These are phyloP conservation scores for Xanthorhoe spadicearia DNA, from an alignment of 2,888 invertebrate species.

Conservation along the genomic window DNA sequence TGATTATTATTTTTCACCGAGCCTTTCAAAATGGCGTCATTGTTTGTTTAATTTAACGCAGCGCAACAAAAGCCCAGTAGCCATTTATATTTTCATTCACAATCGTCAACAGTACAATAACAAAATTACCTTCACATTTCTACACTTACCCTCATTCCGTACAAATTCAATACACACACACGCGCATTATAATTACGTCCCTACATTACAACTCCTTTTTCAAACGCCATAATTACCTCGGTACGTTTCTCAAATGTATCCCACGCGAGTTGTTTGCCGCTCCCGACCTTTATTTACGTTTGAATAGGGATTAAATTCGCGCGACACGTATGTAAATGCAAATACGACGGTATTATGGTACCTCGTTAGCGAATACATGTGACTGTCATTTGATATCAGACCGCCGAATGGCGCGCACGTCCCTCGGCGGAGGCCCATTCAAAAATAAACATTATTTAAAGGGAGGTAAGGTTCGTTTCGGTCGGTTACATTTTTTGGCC, in stretches of 20 bases:
- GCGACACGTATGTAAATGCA: conserved; percentile 49
- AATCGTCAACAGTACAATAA: conserved; percentile 40
- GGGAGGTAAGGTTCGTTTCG: conserved; percentile 54
- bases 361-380: conserved; percentile 76
- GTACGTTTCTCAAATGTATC: conserved; percentile 58
- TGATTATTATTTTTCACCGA: not conserved
- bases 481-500: conserved; percentile 48
- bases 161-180: conserved; percentile 53
- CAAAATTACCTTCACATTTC: conserved; percentile 45
- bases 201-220: conserved; percentile 72
- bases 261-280: conserved; percentile 47
- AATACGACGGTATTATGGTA: conserved; percentile 64
- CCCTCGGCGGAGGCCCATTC: conserved; percentile 43
- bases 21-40: not conserved
- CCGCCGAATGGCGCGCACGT: conserved; percentile 56
- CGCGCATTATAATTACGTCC: conserved; percentile 60
- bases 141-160: conserved; percentile 50
- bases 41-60: conserved; percentile 11
- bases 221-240: conserved; percentile 68
- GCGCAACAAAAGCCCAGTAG: conserved; percentile 31
- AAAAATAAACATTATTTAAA: conserved; percentile 55
- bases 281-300: conserved; percentile 42
- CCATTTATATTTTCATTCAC: conserved; percentile 37
- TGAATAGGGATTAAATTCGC: conserved; percentile 57
- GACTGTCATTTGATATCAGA: conserved; percentile 76